Evolutionary conservation across 1,140 invertebrate species (phyloP), one percentile per base, ranked within the genome.

Genomic region (Augochlora pura): DNA sequence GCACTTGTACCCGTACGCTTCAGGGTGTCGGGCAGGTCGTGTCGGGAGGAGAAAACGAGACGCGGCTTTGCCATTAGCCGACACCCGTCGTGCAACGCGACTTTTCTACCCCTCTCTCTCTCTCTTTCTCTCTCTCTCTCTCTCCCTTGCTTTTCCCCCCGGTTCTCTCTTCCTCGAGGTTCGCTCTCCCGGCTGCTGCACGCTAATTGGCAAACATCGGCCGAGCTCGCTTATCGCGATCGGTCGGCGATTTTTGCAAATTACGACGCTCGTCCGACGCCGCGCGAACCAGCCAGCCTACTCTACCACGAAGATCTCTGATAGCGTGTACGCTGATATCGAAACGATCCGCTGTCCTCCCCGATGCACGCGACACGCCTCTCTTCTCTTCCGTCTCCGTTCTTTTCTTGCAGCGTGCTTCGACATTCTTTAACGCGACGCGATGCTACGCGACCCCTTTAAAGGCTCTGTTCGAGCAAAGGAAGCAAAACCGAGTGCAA

Each of bases 151-250:
- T n/a, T n/a, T n/a, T n/a, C n/a, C n/a, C n/a, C n/a, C n/a, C n/a
- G n/a, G n/a, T n/a, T 67, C 72, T 71, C 71, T 52, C 81, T 67
- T 65, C 84, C 81, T 57, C 54, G 18, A 7, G n/a, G 7, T 21
- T 78, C 72, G 60, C 66, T 71, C 69, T 79, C 69, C 21, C 25
- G 69, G 59, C 57, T 52, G 78, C 74, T 80, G 70, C 78, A 85
- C 83, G 85, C 88, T 89, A 89, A 89, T 89, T 89, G 87, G 88
- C 88, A 89, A 90, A 90, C 88, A 90, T 89, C 84, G 88, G 81
- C 77, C 72, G 21, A 62, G 66, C 66, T 49, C 69, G 77, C 87
- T 90, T 88, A 89, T 89, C 88, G 84, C 82, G 88, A 89, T 89
- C 87, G 86, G 77, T 77, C 75, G 68, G 66, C 80, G 80, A 89